Base-by-base conservation (phyloP, 2,113 vertebrate genomes). In the Calidris pugnax region DNA sequence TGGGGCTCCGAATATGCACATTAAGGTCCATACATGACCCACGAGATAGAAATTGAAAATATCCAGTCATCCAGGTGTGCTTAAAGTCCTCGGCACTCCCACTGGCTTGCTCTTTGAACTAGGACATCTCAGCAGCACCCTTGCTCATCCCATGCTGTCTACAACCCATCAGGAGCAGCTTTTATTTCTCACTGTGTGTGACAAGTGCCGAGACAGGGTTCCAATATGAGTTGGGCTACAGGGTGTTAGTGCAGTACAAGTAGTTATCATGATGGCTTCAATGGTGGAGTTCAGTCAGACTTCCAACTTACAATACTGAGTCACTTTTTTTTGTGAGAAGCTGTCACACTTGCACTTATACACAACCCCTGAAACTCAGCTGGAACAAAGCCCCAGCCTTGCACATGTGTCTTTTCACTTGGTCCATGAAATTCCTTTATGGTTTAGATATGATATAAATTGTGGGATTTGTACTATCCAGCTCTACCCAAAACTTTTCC, bases 1-100 rank as follows among this genome's bases (percentile, higher is more conserved):
- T 2, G 0, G 2, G 6, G 41, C 28, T 41, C 63, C 9, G 0
- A 32, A 35, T 37, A 45, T 0, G 2, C 37, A 50, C 1, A 0
- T 53, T 45, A 57, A 76, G 7, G 48, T 47, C 28, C 55, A 67
- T 32, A 41, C 11, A 5, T 2, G 13, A 4, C 11, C 10, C 18
- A 35, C 45, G 43, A 39, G n/a, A 56, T 22, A 53, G 15, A 85
- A 53, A 50, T 0, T 43, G 37, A 64, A 94, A 93, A 82, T 17
- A 35, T 7, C 9, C n/a, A 28, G 47, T 33, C 71, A 78, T 35
- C 28, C 28, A 87, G 76, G 37, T 53, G 45, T 28, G n/a, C 18
- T 84, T 21, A 18, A 60, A 72, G 12, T 69, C 60, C 32, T 63
- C 63, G 37, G 32, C 33, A 55, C 43, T 90, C 37, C 76, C 32